phyloP scores from a whole-genome alignment of 2,888 invertebrate genomes.

The Acrocera orbiculus region DNA sequence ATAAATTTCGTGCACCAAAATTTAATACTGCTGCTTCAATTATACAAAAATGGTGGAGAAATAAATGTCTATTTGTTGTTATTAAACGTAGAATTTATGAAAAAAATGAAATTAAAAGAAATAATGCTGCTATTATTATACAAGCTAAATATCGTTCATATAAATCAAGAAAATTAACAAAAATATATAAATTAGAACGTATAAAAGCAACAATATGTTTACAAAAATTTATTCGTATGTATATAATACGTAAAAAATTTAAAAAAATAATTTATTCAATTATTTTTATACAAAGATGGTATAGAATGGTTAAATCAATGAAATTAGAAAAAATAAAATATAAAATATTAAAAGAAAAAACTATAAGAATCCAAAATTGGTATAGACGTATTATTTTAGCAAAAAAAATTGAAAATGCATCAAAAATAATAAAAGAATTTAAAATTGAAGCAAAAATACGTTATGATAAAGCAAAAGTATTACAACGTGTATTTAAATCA shows the following conservation, averaged over 20 bases:
- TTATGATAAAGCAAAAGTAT: slow-evolving; percentile 14
- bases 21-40: slow-evolving; percentile 47
- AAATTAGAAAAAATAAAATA: slow-evolving; percentile 27
- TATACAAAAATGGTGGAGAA: slow-evolving; percentile 56
- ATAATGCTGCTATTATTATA: slow-evolving; percentile 39
- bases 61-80: slow-evolving; percentile 40
- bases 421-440: slow-evolving; percentile 13
- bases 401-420: slow-evolving; percentile 17
- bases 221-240: slow-evolving; percentile 34
- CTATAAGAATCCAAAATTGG: slow-evolving; percentile 33
- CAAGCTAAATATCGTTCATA: slow-evolving; percentile 31
- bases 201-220: slow-evolving; percentile 27
- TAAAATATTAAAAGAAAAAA: slow-evolving; percentile 26
- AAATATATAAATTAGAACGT: slow-evolving; percentile 22
- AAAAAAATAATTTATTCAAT: slow-evolving; percentile 24
- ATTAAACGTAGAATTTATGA: slow-evolving; percentile 31
- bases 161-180: slow-evolving; percentile 18
- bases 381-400: slow-evolving; percentile 29
- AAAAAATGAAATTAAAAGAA: slow-evolving; percentile 29
- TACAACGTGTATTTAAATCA: slow-evolving; percentile 15
- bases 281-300: slow-evolving; percentile 33
- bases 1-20: slow-evolving; percentile 60
- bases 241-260: slow-evolving; percentile 29
- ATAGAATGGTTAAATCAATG: slow-evolving; percentile 32
- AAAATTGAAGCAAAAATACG: slow-evolving; percentile 15